Percentiles rank a stretch among this genome's conserved stretches.
phyloP scores from a whole-genome alignment of 2,797 vertebrate species.

The Agapornis canus region DNA sequence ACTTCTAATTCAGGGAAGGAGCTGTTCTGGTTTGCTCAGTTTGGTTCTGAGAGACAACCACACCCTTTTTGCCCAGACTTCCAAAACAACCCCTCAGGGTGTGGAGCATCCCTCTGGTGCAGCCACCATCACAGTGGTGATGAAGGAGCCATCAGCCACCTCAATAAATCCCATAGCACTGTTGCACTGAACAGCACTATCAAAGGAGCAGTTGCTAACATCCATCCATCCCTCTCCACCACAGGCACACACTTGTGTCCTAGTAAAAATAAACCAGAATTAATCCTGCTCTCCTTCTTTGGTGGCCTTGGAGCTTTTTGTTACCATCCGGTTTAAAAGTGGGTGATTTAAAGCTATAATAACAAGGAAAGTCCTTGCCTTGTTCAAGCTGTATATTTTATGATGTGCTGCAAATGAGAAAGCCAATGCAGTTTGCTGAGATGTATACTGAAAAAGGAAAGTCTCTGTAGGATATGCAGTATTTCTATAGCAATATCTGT shows the following conservation, averaged over 20 bases:
- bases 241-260: background rate
- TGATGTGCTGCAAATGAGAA: conserved; percentile 17
- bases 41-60: background rate
- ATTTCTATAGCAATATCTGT: conserved; percentile 20
- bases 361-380: background rate
- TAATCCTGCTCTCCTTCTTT: background rate
- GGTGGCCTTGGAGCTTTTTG: background rate
- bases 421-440: background rate
- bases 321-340: background rate
- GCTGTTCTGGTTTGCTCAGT: background rate
- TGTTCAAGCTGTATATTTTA: background rate
- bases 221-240: background rate
- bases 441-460: background rate
- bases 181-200: background rate
- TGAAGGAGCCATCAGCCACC: background rate
- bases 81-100: background rate
- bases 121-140: background rate
- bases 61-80: background rate
- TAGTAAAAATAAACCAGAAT: background rate
- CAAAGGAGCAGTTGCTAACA: background rate
- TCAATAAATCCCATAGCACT: background rate
- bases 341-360: conserved; percentile 7
- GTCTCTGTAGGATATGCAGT: background rate
- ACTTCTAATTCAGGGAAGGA: background rate
- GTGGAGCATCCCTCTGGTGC: background rate